Percentiles rank a stretch among this genome's conserved stretches.
These are phyloP conservation scores for Cassiopea andromeda DNA, from an alignment of 30 jellyfish, hydroid and myxozoan genomes.

Conservation along the genomic window DNA sequence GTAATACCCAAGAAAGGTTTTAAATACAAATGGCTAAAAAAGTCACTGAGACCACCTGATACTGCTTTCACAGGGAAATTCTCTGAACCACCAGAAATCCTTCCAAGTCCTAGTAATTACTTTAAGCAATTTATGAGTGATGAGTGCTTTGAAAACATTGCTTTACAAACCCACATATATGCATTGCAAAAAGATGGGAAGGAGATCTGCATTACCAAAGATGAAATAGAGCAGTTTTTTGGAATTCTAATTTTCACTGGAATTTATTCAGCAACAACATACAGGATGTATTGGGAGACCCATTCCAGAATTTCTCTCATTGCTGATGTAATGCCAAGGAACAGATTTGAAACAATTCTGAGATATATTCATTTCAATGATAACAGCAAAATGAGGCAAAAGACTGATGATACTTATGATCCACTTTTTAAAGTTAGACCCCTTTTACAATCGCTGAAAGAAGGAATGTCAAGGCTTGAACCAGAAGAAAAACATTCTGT, in stretches of 20 bases:
- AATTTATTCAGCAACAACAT: constrained; percentile 33
- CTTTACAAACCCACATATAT: constrained; percentile 54
- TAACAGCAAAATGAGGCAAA: constrained; percentile 15
- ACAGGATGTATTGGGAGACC: constrained; percentile 27
- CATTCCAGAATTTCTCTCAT: constrained; percentile 49
- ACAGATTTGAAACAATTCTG: constrained; percentile 39
- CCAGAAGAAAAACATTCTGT: constrained; percentile 69
- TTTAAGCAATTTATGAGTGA: not conserved
- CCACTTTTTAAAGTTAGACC: not conserved
- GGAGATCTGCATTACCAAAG: constrained; percentile 22
- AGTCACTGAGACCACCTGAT: not conserved
- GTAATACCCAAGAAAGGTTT: not conserved
- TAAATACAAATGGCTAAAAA: not conserved
- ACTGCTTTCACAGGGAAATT: not conserved
- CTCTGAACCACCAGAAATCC: not conserved
- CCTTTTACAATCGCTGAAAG: constrained; percentile 16
- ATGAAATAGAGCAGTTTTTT: constrained; percentile 55
- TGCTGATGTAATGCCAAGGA: constrained; percentile 65
- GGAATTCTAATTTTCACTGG: constrained; percentile 78
- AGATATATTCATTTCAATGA: constrained; percentile 39
- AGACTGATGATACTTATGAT: constrained; percentile 15
- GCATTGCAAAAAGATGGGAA: constrained; percentile 40
- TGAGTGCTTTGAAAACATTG: not conserved
- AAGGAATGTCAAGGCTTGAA: constrained; percentile 18
- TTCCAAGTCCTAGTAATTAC: not conserved